phyloP scores from a whole-genome alignment of 2,113 vertebrate species.

The Argyrosomus japonicus region DNA sequence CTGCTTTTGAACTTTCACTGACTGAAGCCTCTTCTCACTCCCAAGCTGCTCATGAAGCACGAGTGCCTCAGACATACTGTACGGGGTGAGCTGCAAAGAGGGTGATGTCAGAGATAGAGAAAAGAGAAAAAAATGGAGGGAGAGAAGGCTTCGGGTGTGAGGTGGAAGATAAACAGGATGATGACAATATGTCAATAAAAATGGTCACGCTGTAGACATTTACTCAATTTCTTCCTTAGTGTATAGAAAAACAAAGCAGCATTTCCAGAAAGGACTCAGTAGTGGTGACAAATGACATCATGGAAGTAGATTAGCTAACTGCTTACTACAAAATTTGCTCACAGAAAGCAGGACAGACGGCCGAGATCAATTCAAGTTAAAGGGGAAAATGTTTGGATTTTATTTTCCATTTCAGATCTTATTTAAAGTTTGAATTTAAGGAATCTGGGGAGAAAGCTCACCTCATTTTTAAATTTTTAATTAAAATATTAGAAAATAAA shows the following conservation, averaged over 20 bases:
- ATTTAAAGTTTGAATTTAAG: no score
- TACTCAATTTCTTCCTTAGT: not conserved
- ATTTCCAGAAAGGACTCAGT: not conserved
- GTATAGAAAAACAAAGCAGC: not conserved
- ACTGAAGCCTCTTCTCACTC: conserved; percentile 41
- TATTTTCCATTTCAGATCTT: no score
- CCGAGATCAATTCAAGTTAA: no score
- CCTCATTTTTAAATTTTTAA: no score
- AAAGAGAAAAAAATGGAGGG: not conserved
- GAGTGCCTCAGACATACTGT: conserved; percentile 29
- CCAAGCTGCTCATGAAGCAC: conserved; percentile 20
- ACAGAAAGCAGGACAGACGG: not conserved
- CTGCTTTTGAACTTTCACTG: conserved; percentile 59
- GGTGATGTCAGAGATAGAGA: conserved; percentile 27
- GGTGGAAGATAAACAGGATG: conserved; percentile 8
- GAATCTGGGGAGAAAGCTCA: no score
- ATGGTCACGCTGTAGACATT: not conserved
- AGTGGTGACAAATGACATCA: not conserved
- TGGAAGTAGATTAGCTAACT: not conserved
- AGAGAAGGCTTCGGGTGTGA: not conserved
- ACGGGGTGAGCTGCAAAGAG: conserved; percentile 19
- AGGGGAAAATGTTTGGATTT: no score
- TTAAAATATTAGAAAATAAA: no score
- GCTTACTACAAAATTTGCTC: not conserved
- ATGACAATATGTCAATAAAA: not conserved